Base-by-base conservation (phyloP, 2,113 vertebrate species). In the Hippocampus mohnikei region DNA sequence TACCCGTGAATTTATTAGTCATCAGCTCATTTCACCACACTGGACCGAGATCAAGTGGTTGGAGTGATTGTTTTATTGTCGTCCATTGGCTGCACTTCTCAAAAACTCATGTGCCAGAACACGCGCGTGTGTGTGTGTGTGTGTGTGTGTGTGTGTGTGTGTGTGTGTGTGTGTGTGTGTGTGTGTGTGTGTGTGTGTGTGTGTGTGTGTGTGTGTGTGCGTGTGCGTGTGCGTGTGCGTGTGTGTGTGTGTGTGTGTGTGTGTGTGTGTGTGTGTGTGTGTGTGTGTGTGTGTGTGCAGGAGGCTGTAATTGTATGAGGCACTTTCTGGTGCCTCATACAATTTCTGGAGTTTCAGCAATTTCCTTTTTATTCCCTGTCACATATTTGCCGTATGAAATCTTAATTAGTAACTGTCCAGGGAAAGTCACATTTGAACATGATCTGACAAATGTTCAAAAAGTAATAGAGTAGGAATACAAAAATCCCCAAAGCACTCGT, bases 1-100 rank as follows among this genome's bases (percentile, higher is more conserved):
- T 18, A 33, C 11, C 63, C 5, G 5, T 21, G 33, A 60, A 52
- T 53, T 73, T 70, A 56, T 82, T 71, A 81, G 79, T 84, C 71
- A 74, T 63, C 37, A 55, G 46, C 44, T 77, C 50, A 41, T 78
- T 74, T 68, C 46, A 70, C 63, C 48, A 53, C 64, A 70, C n/a
- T 76, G 55, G 72, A 78, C 66, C 59, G 27, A 18, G 65, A 76
- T 60, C 15, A 60, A 60, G 7, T 18, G 1, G 15, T 33, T 18
- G 2, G 15, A 33, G 25, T 23, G 5, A 33, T 60, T 60, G 58
- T 60, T 60, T 60, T 33, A 18, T 33, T 60, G 27, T 60, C 27
- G 58, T 10, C 52, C 9, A 11, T 23, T 53, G 52, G 52, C 21
- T 21, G 52, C 52, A 11, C 21, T 53, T 53, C 52, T 53, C 21